phyloP scores from a whole-genome alignment of 2,797 vertebrate genomes.

The Protosalanx chinensis region DNA sequence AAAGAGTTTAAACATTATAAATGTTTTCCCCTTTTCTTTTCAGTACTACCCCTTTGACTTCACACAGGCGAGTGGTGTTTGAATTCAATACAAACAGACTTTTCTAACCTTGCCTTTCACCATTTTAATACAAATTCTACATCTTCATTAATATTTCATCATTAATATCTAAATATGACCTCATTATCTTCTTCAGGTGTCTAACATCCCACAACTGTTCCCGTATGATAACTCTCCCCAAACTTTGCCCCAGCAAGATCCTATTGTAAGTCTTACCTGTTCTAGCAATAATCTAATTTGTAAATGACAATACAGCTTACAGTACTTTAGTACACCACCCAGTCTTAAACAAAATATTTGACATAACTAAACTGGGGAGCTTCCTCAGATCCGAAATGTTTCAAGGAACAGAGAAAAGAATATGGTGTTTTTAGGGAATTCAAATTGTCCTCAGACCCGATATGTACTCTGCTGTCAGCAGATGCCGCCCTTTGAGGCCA shows the following conservation, averaged over 20 bases:
- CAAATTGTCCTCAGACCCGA: background rate
- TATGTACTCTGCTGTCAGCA: slow-evolving; percentile 26
- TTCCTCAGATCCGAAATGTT: background rate
- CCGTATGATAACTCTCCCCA: slow-evolving; percentile 17
- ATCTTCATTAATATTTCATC: background rate
- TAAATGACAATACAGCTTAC: too few species aligned
- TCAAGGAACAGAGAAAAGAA: background rate
- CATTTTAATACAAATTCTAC: too few species aligned
- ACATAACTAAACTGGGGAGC: background rate
- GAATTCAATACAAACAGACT: background rate
- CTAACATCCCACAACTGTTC: slow-evolving; percentile 55
- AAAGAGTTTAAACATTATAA: background rate
- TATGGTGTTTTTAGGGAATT: background rate
- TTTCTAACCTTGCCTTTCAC: background rate
- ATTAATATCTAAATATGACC: background rate
- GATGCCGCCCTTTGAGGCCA: slow-evolving; percentile 52
- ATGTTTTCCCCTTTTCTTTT: slow-evolving; percentile 29
- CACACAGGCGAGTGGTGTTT: slow-evolving; percentile 61
- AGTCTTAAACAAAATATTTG: background rate
- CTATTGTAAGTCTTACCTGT: background rate
- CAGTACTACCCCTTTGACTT: slow-evolving; percentile 78
- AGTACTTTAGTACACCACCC: too few species aligned
- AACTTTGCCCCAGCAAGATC: slow-evolving; percentile 55
- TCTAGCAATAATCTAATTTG: too few species aligned
- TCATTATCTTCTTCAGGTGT: slow-evolving; percentile 19